Conservation (phyloP, 1,140 invertebrate species). For the Heliconius hermathena region DNA sequence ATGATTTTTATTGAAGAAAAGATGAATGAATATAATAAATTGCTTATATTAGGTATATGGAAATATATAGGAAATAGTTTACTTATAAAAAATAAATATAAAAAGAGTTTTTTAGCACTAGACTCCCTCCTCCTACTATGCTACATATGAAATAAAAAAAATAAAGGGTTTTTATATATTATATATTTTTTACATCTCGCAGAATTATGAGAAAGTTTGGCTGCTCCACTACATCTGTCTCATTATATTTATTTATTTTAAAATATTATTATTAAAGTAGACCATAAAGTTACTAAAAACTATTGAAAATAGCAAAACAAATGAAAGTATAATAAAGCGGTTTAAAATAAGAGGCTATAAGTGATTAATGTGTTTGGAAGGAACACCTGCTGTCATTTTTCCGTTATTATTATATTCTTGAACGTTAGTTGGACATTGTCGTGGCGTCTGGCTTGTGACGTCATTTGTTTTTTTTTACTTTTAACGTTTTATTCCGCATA, state of each 20-base stretch:
- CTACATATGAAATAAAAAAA: too few relatives aligned
- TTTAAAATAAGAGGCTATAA: not conserved
- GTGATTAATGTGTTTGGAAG: not conserved
- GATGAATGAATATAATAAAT: not conserved
- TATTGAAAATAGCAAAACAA: not conserved
- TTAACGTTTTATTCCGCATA: not conserved
- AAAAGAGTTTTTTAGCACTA: too few relatives aligned
- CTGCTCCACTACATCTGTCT: too few relatives aligned
- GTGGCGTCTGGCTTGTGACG: not conserved
- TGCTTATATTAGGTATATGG: not conserved
- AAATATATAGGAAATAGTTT: too few relatives aligned
- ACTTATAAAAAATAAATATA: too few relatives aligned
- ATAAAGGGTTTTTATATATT: too few relatives aligned
- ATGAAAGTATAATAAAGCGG: not conserved
- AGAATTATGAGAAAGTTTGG: too few relatives aligned
- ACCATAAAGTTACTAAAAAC: not conserved
- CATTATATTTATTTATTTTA: too few relatives aligned
- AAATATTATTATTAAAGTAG: too few relatives aligned
- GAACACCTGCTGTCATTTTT: not conserved
- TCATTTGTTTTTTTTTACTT: not conserved
- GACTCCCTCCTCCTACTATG: too few relatives aligned
- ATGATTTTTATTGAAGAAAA: not conserved
- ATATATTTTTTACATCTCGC: too few relatives aligned
- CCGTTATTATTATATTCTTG: not conserved
- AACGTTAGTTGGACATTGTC: not conserved